A percentile compares a stretch with the other conserved stretches of the same genome.
Conservation (phyloP, 1,140 invertebrate species). For the Cepaea nemoralis region DNA sequence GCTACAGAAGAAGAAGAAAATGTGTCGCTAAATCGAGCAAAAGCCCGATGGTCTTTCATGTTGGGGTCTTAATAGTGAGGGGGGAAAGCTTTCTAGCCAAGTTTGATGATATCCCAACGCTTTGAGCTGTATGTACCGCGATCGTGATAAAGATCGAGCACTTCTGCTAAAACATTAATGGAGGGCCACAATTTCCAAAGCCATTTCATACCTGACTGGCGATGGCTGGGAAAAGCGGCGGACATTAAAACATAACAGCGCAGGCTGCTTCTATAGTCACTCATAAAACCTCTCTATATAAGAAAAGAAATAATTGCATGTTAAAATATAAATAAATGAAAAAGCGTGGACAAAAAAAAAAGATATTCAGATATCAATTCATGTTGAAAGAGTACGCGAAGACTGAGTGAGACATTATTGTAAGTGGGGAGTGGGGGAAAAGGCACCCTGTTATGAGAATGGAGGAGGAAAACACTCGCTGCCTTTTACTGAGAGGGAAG, state of each 20-base stretch:
- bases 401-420: background rate
- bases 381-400: background rate
- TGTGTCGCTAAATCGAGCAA: no score
- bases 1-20: no score
- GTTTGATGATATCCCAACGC: background rate
- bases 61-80: background rate
- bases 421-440: background rate
- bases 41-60: background rate
- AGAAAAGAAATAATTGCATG: background rate
- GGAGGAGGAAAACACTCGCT: no score
- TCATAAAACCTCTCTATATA: background rate
- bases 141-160: background rate
- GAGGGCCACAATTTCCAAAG: background rate
- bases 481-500: no score
- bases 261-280: background rate
- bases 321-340: background rate
- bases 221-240: background rate
- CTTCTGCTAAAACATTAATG: background rate
- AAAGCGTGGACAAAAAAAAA: background rate
- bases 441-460: background rate
- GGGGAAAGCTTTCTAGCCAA: background rate
- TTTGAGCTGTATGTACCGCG: background rate
- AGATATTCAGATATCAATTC: background rate
- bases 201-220: background rate
- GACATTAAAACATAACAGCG: background rate